These are phyloP conservation scores for Metopolophium dirhodum DNA, from an alignment of 1,140 invertebrate species.

Conservation along the genomic window DNA sequence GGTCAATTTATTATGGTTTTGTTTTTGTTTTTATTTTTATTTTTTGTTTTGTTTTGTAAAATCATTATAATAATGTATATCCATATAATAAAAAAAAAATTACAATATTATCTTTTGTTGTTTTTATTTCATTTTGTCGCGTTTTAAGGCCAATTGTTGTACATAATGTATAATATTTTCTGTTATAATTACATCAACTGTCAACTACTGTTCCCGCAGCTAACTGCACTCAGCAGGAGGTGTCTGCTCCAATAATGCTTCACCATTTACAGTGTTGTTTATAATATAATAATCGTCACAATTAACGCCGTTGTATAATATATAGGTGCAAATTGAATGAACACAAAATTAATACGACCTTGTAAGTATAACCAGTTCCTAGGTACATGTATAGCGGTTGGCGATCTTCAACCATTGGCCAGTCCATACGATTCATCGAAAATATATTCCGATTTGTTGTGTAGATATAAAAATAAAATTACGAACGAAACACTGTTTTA, in stretches of 20 bases:
- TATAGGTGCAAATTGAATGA: too few relatives aligned
- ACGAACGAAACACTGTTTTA: too few relatives aligned
- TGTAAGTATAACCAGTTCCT: too few relatives aligned
- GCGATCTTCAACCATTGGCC: too few relatives aligned
- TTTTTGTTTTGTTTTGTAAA: constrained; percentile 55
- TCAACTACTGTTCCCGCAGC: not conserved
- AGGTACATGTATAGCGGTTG: too few relatives aligned
- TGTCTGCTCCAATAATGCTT: not conserved
- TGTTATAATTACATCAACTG: not conserved
- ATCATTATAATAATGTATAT: constrained; percentile 55
- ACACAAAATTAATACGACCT: too few relatives aligned
- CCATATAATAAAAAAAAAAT: constrained; percentile 54
- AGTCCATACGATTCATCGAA: too few relatives aligned
- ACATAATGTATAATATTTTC: not conserved
- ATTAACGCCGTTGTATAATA: not conserved
- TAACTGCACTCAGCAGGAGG: not conserved
- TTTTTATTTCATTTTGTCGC: constrained; percentile 27
- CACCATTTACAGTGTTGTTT: not conserved
- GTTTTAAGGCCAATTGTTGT: not conserved
- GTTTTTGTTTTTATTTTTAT: constrained; percentile 46
- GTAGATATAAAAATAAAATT: too few relatives aligned
- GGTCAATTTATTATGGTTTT: constrained; percentile 52
- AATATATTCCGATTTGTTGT: too few relatives aligned
- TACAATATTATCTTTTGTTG: constrained; percentile 19
- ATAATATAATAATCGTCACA: not conserved